Base-by-base conservation (phyloP, 2,797 vertebrate species). In the Chlorospingus semifuscus region DNA sequence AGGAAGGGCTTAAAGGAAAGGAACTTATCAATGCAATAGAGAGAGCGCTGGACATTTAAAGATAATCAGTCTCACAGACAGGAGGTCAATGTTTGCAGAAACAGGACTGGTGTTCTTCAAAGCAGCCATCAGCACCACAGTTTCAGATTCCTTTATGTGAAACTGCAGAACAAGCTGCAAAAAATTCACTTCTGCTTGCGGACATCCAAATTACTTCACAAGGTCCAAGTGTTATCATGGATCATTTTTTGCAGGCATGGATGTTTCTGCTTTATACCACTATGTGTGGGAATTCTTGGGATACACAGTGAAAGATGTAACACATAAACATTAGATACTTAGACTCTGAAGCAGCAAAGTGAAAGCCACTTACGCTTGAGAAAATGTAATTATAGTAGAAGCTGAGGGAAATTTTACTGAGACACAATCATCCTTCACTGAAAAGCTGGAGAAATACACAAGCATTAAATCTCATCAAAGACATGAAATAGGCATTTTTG, bases 171-270 rank as follows among this genome's bases (percentile, higher is more conserved):
- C 15, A 9, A 78, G 32, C 15, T 44, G 47, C 44, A 66, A 65
- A 90, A 89, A 91, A 63, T 1, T 46, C n/a, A 50, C 27, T 77
- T 77, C 26, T 13, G 26, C 26, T 76, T 61, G 19, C 64, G 44
- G 39, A 68, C 49, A 60, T 37, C 23, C 60, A 66, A 92, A 83
- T 55, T 47, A 42, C 13, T 85, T 82, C 17, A 66, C 26, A 64
- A 71, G 23, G 27, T 63, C 60, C 59, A 75, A 12, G 60, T 53
- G 49, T 18, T 41, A 5, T 29, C 1, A 1, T 3, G 3, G 16
- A 65, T 13, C 8, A 34, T 44, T 68, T 68, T 52, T 32, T 32
- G 29, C 0, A 0, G 37, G 23, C 5, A 12, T 5, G 37, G 41
- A 78, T 56, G 30, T n/a, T 91, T 83, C 34, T 46, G 23, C 34